Evolutionary conservation across 2,797 vertebrate genomes (phyloP).

Genomic region (Karalla daura): DNA sequence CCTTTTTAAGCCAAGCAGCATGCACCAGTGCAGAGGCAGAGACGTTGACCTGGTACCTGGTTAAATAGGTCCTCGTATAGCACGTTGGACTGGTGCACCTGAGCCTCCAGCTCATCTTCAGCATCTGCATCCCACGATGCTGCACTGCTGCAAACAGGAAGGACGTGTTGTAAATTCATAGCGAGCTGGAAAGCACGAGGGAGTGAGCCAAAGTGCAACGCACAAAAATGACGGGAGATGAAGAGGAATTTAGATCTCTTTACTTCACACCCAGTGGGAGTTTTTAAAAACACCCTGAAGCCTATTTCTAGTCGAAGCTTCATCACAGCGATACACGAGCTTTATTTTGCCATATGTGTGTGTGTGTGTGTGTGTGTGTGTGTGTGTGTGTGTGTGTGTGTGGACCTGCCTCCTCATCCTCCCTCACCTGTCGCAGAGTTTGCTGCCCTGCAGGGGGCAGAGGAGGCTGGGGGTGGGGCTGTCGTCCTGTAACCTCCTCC

Average conservation of each 20-base stretch:
- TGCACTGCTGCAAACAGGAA: constrained; percentile 24
- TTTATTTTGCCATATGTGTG: background rate
- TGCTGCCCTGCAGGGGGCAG: constrained; percentile 42
- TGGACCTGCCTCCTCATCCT: background rate
- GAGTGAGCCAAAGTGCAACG: background rate
- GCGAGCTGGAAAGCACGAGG: background rate
- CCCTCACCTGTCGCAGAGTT: constrained; percentile 40
- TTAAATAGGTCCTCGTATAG: constrained; percentile 65
- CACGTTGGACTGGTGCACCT: constrained; percentile 63
- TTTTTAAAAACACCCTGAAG: constrained; percentile 13
- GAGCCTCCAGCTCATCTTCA: constrained; percentile 55
- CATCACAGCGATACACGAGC: background rate
- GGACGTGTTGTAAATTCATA: background rate
- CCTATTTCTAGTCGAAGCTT: background rate
- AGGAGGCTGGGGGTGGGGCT: background rate
- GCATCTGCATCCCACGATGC: constrained; percentile 57
- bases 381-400: background rate
- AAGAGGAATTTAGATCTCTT: constrained; percentile 11
- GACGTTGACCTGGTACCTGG: constrained; percentile 53
- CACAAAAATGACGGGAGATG: background rate
- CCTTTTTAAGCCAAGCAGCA: background rate
- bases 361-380: too few species aligned
- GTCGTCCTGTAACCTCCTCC: constrained; percentile 3
- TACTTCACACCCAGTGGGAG: constrained; percentile 1
- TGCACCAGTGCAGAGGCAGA: background rate